These are phyloP conservation scores for Hetaerina titia DNA, from an alignment of 2,888 invertebrate species.

Conservation along the genomic window DNA sequence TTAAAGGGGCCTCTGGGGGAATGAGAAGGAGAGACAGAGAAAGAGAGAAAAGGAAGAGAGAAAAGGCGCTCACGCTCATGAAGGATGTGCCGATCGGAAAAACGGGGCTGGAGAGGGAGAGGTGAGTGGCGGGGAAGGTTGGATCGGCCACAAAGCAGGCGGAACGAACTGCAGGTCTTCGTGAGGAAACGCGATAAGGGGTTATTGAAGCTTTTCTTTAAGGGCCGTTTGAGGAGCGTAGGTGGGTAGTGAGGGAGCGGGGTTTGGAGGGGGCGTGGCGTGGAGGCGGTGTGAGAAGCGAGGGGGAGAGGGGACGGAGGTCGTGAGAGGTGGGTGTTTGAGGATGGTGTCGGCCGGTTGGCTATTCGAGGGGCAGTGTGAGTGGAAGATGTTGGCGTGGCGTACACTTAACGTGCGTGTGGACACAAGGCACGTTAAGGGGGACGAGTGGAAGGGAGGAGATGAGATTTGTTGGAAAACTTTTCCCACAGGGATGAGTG, in stretches of 20 bases:
- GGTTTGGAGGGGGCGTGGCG: no score
- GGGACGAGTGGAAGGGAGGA: not conserved
- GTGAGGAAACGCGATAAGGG: conserved; percentile 63
- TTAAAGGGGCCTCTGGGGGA: not conserved
- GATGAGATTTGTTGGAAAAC: not conserved
- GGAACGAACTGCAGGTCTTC: conserved; percentile 28
- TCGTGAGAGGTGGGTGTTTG: no score
- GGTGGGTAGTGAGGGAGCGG: not conserved
- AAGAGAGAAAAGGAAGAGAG: not conserved
- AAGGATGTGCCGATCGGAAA: not conserved
- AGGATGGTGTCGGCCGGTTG: not conserved
- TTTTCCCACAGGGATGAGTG: not conserved
- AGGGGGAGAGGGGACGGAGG: no score
- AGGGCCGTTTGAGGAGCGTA: conserved; percentile 33
- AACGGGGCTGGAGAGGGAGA: not conserved
- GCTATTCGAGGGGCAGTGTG: not conserved
- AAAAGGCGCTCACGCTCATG: not conserved
- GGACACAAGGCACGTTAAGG: conserved; percentile 29
- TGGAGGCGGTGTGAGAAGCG: no score
- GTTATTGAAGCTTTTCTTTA: conserved; percentile 47
- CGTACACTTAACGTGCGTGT: conserved; percentile 27
- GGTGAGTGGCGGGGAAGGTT: not conserved
- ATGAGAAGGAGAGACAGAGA: not conserved
- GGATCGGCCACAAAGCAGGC: not conserved
- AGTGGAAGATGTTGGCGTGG: not conserved